Evolutionary conservation across 2,113 vertebrate species (phyloP), one percentile per base, ranked within the genome.

Genomic region (Hippocampus mohnikei): DNA sequence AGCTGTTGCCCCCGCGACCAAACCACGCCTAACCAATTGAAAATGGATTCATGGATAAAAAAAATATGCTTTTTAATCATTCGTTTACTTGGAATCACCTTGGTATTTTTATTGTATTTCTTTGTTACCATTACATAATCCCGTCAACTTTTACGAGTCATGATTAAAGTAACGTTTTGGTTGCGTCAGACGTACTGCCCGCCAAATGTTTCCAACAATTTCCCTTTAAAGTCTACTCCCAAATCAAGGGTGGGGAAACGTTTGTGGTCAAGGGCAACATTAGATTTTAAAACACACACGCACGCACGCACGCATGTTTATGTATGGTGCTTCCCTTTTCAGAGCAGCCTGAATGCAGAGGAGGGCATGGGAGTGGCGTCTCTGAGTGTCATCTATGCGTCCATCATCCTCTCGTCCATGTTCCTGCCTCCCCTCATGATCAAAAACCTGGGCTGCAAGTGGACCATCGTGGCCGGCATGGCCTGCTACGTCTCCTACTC

Each of bases 321-420:
- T 44, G 13, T 50, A 6, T 50, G 46, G 15, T 5, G 46, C 46
- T 18, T 50, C 46, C 46, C 46, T 50, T 9, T 72, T 71, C 93
- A 99, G 97, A 99, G 97, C 92, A 98, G 97, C 53, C 94, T 99
- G 75, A 93, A 97, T 69, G 87, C 93, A 0, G 91, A 94, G 88
- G 76, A 92, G 1, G 96, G 97, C 65, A 92, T 99, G 84, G 97
- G 97, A 0, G 93, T 97, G 69, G 90, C 92, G 0, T 95, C 95
- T 0, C 91, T 99, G 27, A 96, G 97, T 25, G 92, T 96, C 20
- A 66, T 98, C 75, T 99, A 98, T 27, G 93, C 87, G 61, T 85
- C 92, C 0, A 93, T 98, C 74, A 95, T 98, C 56, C 7, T 98
- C 20, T 99, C 96, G 0, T 97, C 96, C 85, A 93, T 98, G 95